Conservation (phyloP, 2,797 vertebrate species). For the Urocyon cinereoargenteus region DNA sequence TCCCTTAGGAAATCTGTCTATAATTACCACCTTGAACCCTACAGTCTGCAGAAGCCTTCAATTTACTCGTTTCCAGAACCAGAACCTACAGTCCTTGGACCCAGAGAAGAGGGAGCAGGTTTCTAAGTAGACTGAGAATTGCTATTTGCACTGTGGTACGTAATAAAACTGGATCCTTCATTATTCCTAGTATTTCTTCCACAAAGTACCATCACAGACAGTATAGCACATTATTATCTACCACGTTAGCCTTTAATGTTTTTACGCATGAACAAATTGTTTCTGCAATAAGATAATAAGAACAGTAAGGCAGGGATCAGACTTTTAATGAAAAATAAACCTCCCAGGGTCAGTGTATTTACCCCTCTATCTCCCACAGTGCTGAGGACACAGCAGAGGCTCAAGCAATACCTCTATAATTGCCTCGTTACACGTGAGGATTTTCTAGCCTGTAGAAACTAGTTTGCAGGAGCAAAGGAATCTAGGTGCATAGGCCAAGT, state of each 20-base stretch:
- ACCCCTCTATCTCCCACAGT: neutral
- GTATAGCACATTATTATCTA: neutral
- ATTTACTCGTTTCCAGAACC: neutral
- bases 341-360: neutral
- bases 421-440: neutral
- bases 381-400: neutral
- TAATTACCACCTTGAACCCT: neutral
- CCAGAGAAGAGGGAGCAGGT: neutral
- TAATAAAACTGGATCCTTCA: neutral
- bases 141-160: neutral
- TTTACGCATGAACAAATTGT: neutral
- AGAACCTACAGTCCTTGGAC: neutral
- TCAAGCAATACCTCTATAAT: neutral
- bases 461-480: conserved; percentile 34
- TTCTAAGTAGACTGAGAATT: neutral
- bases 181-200: neutral
- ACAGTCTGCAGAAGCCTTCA: neutral
- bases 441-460: conserved; percentile 27
- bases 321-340: neutral
- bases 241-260: neutral
- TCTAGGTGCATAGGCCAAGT: neutral
- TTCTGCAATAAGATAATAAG: neutral
- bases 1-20: neutral
- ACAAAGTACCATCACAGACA: conserved; percentile 10
- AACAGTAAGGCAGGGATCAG: neutral